Evolutionary conservation across 2,113 vertebrate genomes (phyloP), one percentile per base, ranked within the genome.

Genomic region (Catagonus wagneri): DNA sequence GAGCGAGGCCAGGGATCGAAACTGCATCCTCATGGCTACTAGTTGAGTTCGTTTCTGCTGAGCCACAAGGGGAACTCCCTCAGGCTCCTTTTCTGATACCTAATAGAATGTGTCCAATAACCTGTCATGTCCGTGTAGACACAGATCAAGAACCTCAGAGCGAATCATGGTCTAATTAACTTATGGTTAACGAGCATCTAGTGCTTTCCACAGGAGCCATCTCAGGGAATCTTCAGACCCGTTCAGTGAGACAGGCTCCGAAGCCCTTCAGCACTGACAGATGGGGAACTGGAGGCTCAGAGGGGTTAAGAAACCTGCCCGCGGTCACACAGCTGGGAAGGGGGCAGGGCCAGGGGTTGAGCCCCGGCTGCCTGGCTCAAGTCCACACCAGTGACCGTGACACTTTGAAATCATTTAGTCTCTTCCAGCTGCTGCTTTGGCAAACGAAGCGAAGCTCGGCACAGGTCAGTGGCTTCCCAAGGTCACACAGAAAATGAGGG

Each of bases 41-140:
- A 44, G 44, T 44, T 44, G 44, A 8, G 44, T 44, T 44, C 44
- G 44, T 44, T 44, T 44, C 44, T 44, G 44, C 44, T 44, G 44
- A 44, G 44, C 44, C 44, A 44, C 44, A 44, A 44, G 44, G 44
- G 44, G 8, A 44, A 44, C 44, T 44, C 44, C 44, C 14, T 23
- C 13, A 29, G 69, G 22, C 56, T 89, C 22, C 34, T 7, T 6
- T 36, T 29, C 44, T 10, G 74, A 81, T 11, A 52, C 1, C 0
- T 1, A 39, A 23, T 2, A 10, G 36, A 16, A 16, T 23, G 27
- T 27, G 60, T 76, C 52, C 11, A 13, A 12, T 22, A 22, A 12
- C 5, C 17, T 1, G 22, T 44, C n/a, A 11, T 0, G 0, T 23
- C 39, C 36, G 29, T 27, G 6, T 0, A 52, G 8, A 14, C 0